Conservation (phyloP, 2,797 vertebrate species). For the Enteromius radiatus region DNA sequence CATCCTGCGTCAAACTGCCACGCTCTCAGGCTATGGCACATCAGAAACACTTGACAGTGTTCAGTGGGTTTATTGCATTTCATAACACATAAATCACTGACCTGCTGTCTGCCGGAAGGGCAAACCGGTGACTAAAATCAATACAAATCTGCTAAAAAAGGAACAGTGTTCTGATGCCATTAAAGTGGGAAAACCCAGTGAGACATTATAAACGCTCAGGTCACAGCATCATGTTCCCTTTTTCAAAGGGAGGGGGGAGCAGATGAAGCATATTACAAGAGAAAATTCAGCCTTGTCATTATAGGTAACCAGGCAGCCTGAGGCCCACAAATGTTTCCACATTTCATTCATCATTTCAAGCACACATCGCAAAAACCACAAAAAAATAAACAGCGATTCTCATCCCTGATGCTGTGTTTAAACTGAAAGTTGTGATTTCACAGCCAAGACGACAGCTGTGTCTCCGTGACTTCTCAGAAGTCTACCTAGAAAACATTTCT, state of each 20-base stretch:
- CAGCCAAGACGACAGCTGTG: background rate
- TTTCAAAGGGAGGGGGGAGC: conserved; percentile 3
- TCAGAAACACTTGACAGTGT: background rate
- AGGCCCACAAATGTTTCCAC: background rate
- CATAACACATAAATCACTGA: background rate
- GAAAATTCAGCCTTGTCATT: conserved; percentile 45
- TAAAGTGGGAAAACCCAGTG: background rate
- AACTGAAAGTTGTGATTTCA: conserved; percentile 8
- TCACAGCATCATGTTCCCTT: conserved; percentile 25
- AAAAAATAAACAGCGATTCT: background rate
- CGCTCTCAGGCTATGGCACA: background rate
- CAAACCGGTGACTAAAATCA: background rate
- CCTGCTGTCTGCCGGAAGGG: background rate
- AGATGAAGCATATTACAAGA: background rate
- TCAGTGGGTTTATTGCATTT: background rate
- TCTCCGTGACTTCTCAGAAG: background rate
- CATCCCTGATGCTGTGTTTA: background rate
- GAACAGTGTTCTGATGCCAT: background rate
- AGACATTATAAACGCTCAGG: background rate
- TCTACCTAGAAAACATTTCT: background rate
- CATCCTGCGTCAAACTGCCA: background rate
- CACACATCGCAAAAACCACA: background rate
- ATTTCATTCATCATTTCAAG: background rate
- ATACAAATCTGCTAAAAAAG: background rate
- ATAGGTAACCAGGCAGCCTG: conserved; percentile 5